Evolutionary conservation across 2,888 invertebrate species (phyloP), one percentile per base, ranked within the genome.

Genomic region (Miltochrista miniata): DNA sequence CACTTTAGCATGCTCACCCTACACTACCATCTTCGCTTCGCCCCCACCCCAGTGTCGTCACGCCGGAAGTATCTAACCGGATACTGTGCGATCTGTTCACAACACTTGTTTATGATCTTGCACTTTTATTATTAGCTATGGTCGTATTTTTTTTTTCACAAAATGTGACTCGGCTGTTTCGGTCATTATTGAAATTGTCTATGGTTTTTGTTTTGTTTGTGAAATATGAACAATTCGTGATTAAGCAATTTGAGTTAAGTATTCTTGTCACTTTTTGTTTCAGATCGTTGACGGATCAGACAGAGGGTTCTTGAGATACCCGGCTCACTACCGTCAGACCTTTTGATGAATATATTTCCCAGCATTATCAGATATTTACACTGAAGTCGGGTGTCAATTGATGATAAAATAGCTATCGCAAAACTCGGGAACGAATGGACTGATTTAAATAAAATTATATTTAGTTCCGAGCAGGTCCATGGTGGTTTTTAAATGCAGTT

Each of bases 51-150:
- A 54, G 71, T 75, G 73, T 72, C 75, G 76, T 74, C 71, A 72
- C 51, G 13, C 68, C 82, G 84, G 84, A 84, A 76, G 68, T 53
- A 38, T 46, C 61, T 48, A 69, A 61, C 72, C 83, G 84, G 84
- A 83, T 75, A 70, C 53, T n/a, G 49, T 9, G 18, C 55, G 70
- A 77, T 78, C 73, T 75, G 79, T 67, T 49, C 49, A 8, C 68
- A 24, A 45, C 48, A 42, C 45, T 55, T 54, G 42, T 46, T 47
- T 51, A 35, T 30, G 47, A 58, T 46, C 55, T 56, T 55, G 59
- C 57, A 58, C 47, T 46, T 65, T 58, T 52, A 13, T 53, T 52
- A 48, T 48, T 29, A 37, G 46, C 48, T 47, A 40, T 13, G n/a
- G n/a, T 7, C 48, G 49, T 49, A 45, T 55, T 39, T 46, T 51